phyloP scores from a whole-genome alignment of 2,888 invertebrate genomes.

The Amorpha juglandis region DNA sequence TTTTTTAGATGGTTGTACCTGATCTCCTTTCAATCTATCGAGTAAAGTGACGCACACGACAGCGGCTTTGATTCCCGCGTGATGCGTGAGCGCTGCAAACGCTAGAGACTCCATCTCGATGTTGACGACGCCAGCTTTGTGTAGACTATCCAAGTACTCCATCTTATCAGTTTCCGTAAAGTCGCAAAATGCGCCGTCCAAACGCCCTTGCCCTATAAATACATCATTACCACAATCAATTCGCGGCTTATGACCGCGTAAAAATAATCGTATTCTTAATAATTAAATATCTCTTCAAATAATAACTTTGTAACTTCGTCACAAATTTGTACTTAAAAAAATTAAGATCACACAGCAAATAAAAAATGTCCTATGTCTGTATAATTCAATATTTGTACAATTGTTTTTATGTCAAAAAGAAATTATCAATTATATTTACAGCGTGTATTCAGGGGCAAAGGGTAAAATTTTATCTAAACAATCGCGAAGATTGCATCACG shows the following conservation, averaged over 20 bases:
- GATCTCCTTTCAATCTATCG: conserved; percentile 96
- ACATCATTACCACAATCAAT: neutral
- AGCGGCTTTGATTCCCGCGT: conserved; percentile 96
- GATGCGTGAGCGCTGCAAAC: conserved; percentile 96
- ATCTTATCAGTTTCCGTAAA: conserved; percentile 95
- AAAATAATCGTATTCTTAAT: neutral
- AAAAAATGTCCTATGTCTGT: neutral
- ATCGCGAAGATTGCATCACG: conserved; percentile 5
- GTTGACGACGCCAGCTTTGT: conserved; percentile 93
- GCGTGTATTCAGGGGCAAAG: conserved; percentile 4
- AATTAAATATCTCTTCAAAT: neutral
- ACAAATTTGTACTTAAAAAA: neutral
- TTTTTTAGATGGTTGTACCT: conserved; percentile 82
- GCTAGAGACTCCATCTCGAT: conserved; percentile 99
- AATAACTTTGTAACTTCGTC: neutral
- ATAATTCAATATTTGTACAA: too few species aligned
- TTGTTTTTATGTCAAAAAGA: neutral
- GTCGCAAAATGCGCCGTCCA: conserved; percentile 98
- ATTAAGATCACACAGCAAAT: neutral
- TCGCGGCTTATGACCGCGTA: neutral
- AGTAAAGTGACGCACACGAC: conserved; percentile 96
- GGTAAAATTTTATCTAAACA: neutral
- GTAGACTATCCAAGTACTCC: conserved; percentile 91
- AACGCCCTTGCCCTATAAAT: conserved; percentile 92
- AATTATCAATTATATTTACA: neutral